Evolutionary conservation across 1,140 invertebrate species (phyloP), one percentile per base, ranked within the genome.

Genomic region (Dendrolimus punctatus): DNA sequence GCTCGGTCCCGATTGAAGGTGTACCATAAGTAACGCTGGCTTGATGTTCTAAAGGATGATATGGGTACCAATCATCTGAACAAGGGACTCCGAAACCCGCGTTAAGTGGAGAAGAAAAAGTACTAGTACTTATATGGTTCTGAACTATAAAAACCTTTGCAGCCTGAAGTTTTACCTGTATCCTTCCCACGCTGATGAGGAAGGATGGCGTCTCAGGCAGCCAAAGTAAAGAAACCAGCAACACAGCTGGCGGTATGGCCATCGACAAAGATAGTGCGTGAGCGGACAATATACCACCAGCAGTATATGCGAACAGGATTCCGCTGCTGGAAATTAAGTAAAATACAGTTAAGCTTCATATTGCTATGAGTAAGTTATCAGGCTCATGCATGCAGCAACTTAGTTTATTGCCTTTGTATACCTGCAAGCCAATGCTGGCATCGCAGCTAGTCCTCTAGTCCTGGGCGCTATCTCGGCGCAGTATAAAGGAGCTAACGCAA

Each of bases 131-230:
- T 23, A 23, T 23, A 23, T 23, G 23, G 23, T 23, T 23, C 23
- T 23, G 1, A 23, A 23, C 1, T 1, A 1, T 23, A 23, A 23
- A 23, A 23, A 23, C 23, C 23, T 23, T 23, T 23, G 23, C 23
- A 23, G 23, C 23, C 1, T 23, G 23, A 23, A 23, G 23, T 50
- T 43, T 39, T 57, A 82, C 80, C 72, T 83, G 82, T 60, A 83
- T 77, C 53, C 68, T 77, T 5, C 80, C 82, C 37, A 73, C 62
- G 43, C 73, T 82, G 43, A 85, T 84, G 10, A 85, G 71, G 46
- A 70, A 82, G 0, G 77, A 81, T 0, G 82, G 82, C 2, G 82
- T 85, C 55, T 85, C 82, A 8, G 80, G 82, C n/a, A 85, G 49
- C 82, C 82, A 86, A 5, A 83, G 56, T 6, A 84, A 56, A 5